phyloP scores from a whole-genome alignment of 2,888 invertebrate species.

The Cantharis nigra region DNA sequence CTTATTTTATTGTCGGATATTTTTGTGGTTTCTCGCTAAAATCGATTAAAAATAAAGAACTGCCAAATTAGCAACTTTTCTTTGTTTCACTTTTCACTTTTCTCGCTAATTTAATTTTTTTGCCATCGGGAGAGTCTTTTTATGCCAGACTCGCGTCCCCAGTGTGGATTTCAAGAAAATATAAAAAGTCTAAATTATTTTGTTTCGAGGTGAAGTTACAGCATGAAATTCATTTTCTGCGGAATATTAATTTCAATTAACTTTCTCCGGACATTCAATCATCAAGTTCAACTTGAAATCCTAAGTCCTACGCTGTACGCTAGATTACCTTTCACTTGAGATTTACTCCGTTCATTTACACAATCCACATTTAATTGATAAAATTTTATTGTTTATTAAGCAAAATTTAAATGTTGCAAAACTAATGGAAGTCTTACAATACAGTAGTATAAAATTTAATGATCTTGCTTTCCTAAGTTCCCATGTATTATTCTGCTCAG shows the following conservation, averaged over 20 bases:
- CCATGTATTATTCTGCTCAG: background rate
- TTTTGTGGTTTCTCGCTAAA: background rate
- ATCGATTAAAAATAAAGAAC: background rate
- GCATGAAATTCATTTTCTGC: background rate
- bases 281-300: constrained; percentile 3
- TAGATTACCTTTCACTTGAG: background rate
- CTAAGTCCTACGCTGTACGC: background rate
- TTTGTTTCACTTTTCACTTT: background rate
- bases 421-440: background rate
- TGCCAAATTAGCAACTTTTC: background rate
- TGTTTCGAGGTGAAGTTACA: background rate
- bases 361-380: background rate
- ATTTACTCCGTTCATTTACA: background rate
- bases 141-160: background rate
- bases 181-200: background rate
- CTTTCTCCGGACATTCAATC: constrained; percentile 12
- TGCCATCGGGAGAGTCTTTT: background rate
- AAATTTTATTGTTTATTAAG: background rate
- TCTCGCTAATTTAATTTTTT: background rate
- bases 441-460: background rate
- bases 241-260: constrained; percentile 2
- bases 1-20: background rate
- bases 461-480: background rate
- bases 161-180: background rate
- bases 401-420: background rate